Percentiles rank a stretch among this genome's conserved stretches.
These are phyloP conservation scores for Pteruthius melanotis DNA, from an alignment of 2,113 vertebrate genomes.

Conservation along the genomic window DNA sequence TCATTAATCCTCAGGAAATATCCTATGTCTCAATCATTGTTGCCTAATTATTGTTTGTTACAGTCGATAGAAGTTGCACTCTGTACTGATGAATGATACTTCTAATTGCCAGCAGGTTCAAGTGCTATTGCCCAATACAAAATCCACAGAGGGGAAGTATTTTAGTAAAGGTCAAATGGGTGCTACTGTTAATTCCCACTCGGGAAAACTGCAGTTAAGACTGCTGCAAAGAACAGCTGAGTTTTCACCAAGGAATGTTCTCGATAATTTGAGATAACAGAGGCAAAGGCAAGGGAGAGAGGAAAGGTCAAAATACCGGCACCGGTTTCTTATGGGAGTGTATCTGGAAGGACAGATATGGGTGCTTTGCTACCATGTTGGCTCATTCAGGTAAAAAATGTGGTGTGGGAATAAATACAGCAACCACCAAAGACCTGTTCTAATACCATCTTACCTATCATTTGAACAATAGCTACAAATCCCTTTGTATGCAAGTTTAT, in stretches of 20 bases:
- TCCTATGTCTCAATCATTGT: slow-evolving; percentile 50
- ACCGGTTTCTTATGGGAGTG: neutral
- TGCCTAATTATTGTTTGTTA: slow-evolving; percentile 59
- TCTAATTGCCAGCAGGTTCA: slow-evolving; percentile 29
- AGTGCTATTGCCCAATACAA: slow-evolving; percentile 38
- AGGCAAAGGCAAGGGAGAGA: slow-evolving; percentile 9
- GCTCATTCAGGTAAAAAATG: neutral
- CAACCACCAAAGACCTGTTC: neutral
- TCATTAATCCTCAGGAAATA: slow-evolving; percentile 64
- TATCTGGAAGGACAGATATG: neutral
- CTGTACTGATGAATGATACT: slow-evolving; percentile 38
- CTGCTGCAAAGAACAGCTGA: slow-evolving; percentile 44
- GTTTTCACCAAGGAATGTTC: slow-evolving; percentile 49
- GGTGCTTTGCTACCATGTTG: neutral
- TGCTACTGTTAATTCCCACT: slow-evolving; percentile 4
- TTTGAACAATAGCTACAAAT: neutral
- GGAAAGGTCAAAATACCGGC: slow-evolving; percentile 33
- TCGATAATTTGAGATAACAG: slow-evolving; percentile 36
- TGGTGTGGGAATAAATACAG: neutral
- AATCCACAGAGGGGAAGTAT: neutral
- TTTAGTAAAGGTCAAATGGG: slow-evolving; percentile 45
- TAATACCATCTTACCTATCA: neutral
- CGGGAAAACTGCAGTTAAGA: slow-evolving; percentile 26
- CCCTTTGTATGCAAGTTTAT: neutral
- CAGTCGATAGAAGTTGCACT: slow-evolving; percentile 53